Evolutionary conservation across 2,797 vertebrate species (phyloP), one percentile per base, ranked within the genome.

Genomic region (Champsocephalus gunnari): DNA sequence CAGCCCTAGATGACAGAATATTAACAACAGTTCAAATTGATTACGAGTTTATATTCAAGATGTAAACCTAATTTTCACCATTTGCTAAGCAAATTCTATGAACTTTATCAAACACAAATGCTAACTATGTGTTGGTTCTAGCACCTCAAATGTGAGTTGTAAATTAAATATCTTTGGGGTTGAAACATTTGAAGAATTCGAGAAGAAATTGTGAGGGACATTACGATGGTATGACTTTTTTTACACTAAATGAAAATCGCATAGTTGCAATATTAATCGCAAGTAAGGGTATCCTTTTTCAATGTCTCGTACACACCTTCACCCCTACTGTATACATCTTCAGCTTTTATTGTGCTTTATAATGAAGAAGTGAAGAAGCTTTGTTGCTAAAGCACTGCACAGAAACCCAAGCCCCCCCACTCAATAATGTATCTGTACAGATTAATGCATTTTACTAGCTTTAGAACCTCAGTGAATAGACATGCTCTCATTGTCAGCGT

Each of bases 381-480:
- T 60, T 73, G 62, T 24, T 44, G 48, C 17, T 38, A 2, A n/a
- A 5, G 41, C n/a, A 24, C 17, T 7, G 7, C 28, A 63, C 17
- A 24, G 17, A 73, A 75, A 16, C 54, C 54, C 28, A 41, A 48
- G 32, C 19, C n/a, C 34, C 34, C 34, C 4, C 1, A 0, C 38
- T 64, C 47, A 53, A 47, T 63, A 47, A 48, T 50, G 41, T 60
- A 34, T 69, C 50, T 17, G 3, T 5, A 48, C 50, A 60, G 16
- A 47, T 61, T 4, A 60, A 73, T 56, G 41, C 13, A 32, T 79
- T 75, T 32, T 50, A 55, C 21, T 13, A 59, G 17, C 77, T 75
- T 53, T 62, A 49, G 41, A 56, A 44, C 16, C 47, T 51, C 41
- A 17, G 19, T 32, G 69, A 75, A 75, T n/a, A 64, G 56, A 80